Conservation (phyloP, 2,888 invertebrate species). For the Catocala nupta region DNA sequence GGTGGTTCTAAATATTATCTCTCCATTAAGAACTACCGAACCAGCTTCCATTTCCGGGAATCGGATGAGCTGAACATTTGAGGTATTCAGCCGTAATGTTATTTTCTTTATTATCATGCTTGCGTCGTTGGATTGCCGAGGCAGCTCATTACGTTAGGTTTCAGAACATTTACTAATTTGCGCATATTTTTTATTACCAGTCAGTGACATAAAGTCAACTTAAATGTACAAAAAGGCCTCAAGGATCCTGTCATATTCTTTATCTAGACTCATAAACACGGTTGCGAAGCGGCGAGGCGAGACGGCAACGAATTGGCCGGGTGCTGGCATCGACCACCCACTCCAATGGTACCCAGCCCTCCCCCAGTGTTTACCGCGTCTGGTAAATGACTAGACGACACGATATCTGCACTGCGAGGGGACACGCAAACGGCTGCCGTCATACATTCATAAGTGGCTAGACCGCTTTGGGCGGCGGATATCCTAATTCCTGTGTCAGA, state of each 20-base stretch:
- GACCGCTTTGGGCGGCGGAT: constrained; percentile 69
- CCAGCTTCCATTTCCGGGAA: too few relatives aligned
- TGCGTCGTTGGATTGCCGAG: neutral
- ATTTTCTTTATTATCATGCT: too few relatives aligned
- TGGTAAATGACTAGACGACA: constrained; percentile 72
- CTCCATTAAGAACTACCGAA: too few relatives aligned
- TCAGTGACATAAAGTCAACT: neutral
- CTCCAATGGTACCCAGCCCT: constrained; percentile 45
- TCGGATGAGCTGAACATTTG: too few relatives aligned
- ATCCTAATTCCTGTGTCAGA: constrained; percentile 63
- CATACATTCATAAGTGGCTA: constrained; percentile 60
- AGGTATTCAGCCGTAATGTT: too few relatives aligned
- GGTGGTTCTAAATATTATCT: too few relatives aligned
- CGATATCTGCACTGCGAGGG: constrained; percentile 67
- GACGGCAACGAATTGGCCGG: constrained; percentile 34
- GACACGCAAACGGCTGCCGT: constrained; percentile 54
- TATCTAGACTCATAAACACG: constrained; percentile 33
- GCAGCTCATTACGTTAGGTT: neutral
- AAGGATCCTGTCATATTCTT: constrained; percentile 21
- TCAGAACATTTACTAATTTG: too few relatives aligned
- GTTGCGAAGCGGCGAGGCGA: constrained; percentile 31
- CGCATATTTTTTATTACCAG: too few relatives aligned
- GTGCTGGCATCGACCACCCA: constrained; percentile 32
- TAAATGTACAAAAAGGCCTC: constrained; percentile 1
- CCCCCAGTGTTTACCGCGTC: constrained; percentile 60